These are phyloP conservation scores for Periophthalmus modestus DNA, from an alignment of 2,113 vertebrate species.

Conservation along the genomic window DNA sequence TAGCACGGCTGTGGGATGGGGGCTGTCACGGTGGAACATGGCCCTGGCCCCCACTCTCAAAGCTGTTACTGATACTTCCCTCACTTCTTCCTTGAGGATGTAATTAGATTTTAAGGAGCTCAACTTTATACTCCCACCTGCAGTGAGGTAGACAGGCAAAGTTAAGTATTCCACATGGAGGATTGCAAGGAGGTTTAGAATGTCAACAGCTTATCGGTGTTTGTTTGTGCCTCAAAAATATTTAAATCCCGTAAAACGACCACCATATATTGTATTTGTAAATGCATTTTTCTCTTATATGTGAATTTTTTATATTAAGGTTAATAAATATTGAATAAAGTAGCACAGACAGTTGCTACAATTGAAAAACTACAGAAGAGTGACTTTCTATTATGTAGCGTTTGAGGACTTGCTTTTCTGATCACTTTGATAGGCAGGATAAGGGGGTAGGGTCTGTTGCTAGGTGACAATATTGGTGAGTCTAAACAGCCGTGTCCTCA, in stretches of 20 bases:
- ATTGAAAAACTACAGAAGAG: neutral
- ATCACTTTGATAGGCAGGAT: conserved; percentile 52
- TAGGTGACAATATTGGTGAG: conserved; percentile 68
- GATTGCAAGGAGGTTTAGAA: neutral
- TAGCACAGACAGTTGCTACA: neutral
- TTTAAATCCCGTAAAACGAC: neutral
- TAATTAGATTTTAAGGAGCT: conserved; percentile 22
- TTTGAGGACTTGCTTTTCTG: conserved; percentile 46
- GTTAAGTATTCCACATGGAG: neutral
- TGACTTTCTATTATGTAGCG: conserved; percentile 9
- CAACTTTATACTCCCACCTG: neutral
- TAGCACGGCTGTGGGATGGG: conserved; percentile 73
- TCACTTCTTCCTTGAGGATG: conserved; percentile 42
- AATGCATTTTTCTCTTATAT: neutral
- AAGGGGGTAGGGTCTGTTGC: conserved; percentile 63
- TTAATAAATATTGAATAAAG: neutral
- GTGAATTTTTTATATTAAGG: neutral
- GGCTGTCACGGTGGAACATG: conserved; percentile 65
- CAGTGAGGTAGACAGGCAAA: neutral
- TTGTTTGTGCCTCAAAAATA: neutral
- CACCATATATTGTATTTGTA: too few relatives aligned
- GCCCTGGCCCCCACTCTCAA: conserved; percentile 50
- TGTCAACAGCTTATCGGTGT: neutral
- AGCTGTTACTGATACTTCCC: conserved; percentile 52
- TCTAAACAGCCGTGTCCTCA: conserved; percentile 30